Base-by-base conservation (phyloP, 2,888 invertebrate species). In the Pheosia tremula region DNA sequence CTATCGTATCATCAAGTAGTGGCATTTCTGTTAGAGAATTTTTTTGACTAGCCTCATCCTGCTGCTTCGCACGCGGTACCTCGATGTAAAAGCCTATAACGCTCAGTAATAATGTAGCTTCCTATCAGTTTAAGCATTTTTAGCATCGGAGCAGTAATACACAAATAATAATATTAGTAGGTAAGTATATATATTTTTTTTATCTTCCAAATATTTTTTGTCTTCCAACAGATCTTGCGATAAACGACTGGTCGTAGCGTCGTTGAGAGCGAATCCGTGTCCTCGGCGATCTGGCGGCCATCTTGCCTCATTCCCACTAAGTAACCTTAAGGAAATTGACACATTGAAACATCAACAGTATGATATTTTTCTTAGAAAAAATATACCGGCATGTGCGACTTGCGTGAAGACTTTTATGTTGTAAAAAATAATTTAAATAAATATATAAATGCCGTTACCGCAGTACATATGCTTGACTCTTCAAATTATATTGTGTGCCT, bases 241-340 rank as follows among this genome's bases (percentile, higher is more conserved):
- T 66, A 65, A 74, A 75, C 47, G 72, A 56, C 57, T 64, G 61
- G 60, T 52, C 56, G 53, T 37, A 65, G 57, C 66, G 6, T 59
- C 66, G 6, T 59, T 73, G 68, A 77, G 64, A 77, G 76, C 61
- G 57, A 75, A 75, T 57, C 59, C 70, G 13, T 77, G 76, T 77
- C 64, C 59, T 13, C 62, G 57, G 13, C 8, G 39, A 41, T 4
- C 72, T 49, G 63, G 54, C 56, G 54, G 61, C 68, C 77, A 75
- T 76, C 72, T 73, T 72, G 66, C 67, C 67, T 79, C 79, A 80
- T 79, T 80, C 84, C 81, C 79, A 66, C 61, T 65, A 61, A 73
- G 68, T 72, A 24, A 1, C 24, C 24, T 24, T 24, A 68, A 67
- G 67, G 64, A 71, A 67, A 74, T 66, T 68, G 72, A 63, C 63